Conservation (phyloP, 2,113 vertebrate species). For the Furnarius figulus region DNA sequence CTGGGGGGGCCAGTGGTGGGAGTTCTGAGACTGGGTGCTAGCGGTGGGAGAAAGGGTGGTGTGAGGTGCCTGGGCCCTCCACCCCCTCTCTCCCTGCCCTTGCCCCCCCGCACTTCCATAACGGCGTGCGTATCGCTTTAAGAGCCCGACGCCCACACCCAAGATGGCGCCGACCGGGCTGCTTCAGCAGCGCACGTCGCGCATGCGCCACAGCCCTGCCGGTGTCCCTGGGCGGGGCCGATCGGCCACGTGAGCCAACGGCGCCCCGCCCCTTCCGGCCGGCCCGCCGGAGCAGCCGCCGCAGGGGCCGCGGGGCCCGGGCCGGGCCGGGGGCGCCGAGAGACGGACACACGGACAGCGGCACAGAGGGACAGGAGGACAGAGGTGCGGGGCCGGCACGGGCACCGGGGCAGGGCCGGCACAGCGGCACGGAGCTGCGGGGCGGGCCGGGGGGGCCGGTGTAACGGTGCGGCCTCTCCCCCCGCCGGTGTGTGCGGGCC, state of each 20-base stretch:
- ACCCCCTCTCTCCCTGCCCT: neutral
- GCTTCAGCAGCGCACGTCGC: neutral
- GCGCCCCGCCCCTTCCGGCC: neutral
- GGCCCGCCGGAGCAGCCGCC: neutral
- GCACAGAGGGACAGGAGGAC: no score
- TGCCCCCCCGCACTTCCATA: fast-evolving
- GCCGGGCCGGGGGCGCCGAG: neutral
- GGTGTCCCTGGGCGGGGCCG: neutral
- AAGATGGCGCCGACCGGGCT: neutral
- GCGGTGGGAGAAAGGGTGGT: neutral
- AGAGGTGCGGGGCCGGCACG: neutral
- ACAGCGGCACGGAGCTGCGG: neutral
- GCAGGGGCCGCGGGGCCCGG: neutral
- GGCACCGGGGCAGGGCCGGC: no score
- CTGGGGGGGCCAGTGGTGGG: no score
- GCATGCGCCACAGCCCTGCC: neutral
- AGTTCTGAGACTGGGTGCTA: no score
- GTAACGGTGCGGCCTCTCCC: neutral
- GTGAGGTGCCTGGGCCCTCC: no score
- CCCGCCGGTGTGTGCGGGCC: neutral
- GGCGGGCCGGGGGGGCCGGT: no score
- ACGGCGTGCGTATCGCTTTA: neutral
- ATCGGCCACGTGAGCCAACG: no score
- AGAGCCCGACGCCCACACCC: neutral
- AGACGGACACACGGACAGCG: neutral